Percentiles rank a stretch among this genome's conserved stretches.
Conservation (phyloP, 1,140 invertebrate genomes). For the Drosophila navojoa region DNA sequence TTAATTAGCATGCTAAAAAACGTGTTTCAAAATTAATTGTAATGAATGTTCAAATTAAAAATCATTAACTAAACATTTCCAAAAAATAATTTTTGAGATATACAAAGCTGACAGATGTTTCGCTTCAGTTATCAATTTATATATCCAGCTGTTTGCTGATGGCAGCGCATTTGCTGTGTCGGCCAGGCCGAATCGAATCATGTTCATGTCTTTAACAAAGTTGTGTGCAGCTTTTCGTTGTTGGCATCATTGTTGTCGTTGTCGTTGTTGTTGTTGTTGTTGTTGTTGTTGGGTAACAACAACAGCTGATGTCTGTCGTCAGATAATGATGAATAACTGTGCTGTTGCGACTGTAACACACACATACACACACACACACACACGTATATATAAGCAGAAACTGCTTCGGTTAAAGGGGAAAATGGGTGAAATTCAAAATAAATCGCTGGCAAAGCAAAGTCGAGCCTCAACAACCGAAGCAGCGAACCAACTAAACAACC, state of each 20-base stretch:
- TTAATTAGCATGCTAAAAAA: no score
- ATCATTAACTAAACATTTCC: no score
- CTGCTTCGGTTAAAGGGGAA: conserved; percentile 16
- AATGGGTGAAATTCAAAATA: conserved; percentile 53
- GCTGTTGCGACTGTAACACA: conserved; percentile 34
- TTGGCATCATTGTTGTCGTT: conserved; percentile 31
- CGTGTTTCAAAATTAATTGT: no score
- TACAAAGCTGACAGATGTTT: no score
- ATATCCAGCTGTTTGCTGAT: no score
- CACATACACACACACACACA: conserved; percentile 15
- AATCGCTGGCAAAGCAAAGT: conserved; percentile 30
- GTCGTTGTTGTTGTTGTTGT: conserved; percentile 27
- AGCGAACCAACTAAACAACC: neutral
- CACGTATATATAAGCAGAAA: neutral
- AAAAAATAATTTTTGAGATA: no score
- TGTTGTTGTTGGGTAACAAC: conserved; percentile 41
- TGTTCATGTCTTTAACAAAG: conserved; percentile 31
- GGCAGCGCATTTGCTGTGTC: conserved; percentile 1
- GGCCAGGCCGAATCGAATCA: neutral
- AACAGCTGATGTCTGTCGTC: conserved; percentile 56
- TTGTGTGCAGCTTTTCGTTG: conserved; percentile 49
- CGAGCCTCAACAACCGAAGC: conserved; percentile 7
- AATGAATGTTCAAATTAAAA: no score
- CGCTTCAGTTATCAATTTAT: no score
- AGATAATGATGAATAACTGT: conserved; percentile 60